These are phyloP conservation scores for Idaea straminata DNA, from an alignment of 2,888 invertebrate genomes.

Conservation along the genomic window DNA sequence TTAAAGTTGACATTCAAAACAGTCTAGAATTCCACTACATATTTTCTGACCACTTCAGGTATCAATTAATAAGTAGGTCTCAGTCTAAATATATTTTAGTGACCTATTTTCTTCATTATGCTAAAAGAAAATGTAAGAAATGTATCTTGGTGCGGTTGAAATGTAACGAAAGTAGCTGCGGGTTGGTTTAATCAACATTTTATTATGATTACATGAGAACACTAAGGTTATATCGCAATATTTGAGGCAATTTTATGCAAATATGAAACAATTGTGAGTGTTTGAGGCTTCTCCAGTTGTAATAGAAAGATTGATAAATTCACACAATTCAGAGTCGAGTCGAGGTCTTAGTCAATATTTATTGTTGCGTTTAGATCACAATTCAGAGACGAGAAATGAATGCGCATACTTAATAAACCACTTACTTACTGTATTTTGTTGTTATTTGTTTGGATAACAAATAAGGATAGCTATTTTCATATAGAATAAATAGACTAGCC, in stretches of 20 bases:
- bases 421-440: neutral
- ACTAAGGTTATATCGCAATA: conserved; percentile 2
- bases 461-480: neutral
- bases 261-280: conserved; percentile 3
- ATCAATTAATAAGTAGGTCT: conserved; percentile 1
- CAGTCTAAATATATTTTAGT: neutral
- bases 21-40: conserved; percentile 12
- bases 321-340: neutral
- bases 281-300: neutral
- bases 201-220: conserved; percentile 21
- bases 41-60: conserved; percentile 12
- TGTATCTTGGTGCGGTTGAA: conserved; percentile 8
- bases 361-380: neutral
- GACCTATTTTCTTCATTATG: conserved; percentile 9
- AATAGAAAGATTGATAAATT: neutral
- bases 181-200: conserved; percentile 21
- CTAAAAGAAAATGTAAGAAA: conserved; percentile 8
- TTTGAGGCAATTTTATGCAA: conserved; percentile 1
- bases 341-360: neutral
- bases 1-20: conserved; percentile 14
- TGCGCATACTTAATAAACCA: neutral
- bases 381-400: neutral
- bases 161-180: conserved; percentile 16
- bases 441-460: neutral
- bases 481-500: too few relatives aligned